Base-by-base conservation (phyloP, 53 echinoderm and acorn worm genomes). In the Temnopleurus reevesii region DNA sequence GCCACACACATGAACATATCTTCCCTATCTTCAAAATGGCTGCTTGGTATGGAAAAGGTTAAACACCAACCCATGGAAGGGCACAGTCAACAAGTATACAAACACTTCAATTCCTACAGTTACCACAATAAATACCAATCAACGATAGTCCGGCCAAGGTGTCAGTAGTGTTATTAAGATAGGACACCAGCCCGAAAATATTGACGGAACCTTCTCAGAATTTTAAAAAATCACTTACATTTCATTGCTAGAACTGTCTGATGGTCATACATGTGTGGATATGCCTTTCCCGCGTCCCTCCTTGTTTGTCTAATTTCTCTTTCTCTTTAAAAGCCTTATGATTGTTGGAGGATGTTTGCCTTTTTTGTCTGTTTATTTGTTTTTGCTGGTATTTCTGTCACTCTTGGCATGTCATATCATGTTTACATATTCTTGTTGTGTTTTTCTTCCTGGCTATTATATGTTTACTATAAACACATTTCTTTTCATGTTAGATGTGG, bases 81-180 rank as follows among this genome's bases (percentile, higher is more conserved):
- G 27, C 30, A 47, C 28, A 12, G 18, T 8, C 45, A 23, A 45
- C 79, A 46, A 28, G 79, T 46, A 79, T n/a, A 47, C 23, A 79
- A 79, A 79, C 79, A 79, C 51, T 79, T 49, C 23, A 49, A 12
- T 28, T 79, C 79, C 79, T 79, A 79, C 31, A 29, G 79, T 46
- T 79, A 47, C 46, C 46, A 79, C 47, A 79, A 79, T 79, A 79
- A 79, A 79, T 29, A 79, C 71, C 63, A 71, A 71, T 71, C 41
- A 71, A 0, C n/a, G 71, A 71, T 71, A 71, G 36, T 71, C 41
- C 21, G 12, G 41, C 8, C 1, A 23, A 71, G 71, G 41, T 71
- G 71, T 71, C 71, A 71, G 23, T 13, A 13, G 71, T 71, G 71
- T 71, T 71, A 41, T 41, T 41, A 71, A 71, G 71, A 71, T n/a